These are phyloP conservation scores for Anoplophora glabripennis DNA, from an alignment of 1,140 invertebrate genomes.

Conservation along the genomic window DNA sequence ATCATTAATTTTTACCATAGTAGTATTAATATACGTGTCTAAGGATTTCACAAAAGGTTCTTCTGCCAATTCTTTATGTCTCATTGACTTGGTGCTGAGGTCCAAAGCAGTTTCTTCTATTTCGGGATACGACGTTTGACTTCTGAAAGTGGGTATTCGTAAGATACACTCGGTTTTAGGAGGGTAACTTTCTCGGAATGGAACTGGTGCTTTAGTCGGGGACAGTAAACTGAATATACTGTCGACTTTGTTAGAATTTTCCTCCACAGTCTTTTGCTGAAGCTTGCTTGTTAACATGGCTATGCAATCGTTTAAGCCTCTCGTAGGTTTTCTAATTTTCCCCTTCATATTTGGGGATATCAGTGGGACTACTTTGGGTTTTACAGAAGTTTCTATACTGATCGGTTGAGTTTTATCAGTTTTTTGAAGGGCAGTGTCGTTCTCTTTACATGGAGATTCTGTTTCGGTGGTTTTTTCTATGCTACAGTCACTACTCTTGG, in stretches of 20 bases:
- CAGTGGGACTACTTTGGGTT: conserved; percentile 22
- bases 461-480: background rate
- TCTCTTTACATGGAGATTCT: background rate
- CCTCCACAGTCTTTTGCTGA: conserved; percentile 23
- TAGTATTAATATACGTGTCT: too few species aligned
- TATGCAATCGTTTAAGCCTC: conserved; percentile 54
- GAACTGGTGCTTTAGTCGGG: background rate
- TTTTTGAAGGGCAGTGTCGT: background rate
- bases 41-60: too few species aligned
- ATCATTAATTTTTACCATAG: too few species aligned
- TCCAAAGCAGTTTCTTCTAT: conserved; percentile 28
- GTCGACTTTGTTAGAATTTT: conserved; percentile 15
- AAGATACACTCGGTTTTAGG: conserved; percentile 28
- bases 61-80: too few species aligned
- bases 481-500: background rate
- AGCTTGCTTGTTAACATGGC: conserved; percentile 55
- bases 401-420: conserved; percentile 7
- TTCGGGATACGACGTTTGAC: background rate
- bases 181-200: conserved; percentile 3
- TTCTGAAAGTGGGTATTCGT: conserved; percentile 28
- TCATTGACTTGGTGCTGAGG: conserved; percentile 26
- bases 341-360: conserved; percentile 40
- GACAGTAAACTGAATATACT: conserved; percentile 19
- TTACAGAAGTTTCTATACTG: conserved; percentile 27
- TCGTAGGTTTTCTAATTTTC: conserved; percentile 46